Conservation (phyloP, 2,113 vertebrate genomes). For the Pungitius pungitius region DNA sequence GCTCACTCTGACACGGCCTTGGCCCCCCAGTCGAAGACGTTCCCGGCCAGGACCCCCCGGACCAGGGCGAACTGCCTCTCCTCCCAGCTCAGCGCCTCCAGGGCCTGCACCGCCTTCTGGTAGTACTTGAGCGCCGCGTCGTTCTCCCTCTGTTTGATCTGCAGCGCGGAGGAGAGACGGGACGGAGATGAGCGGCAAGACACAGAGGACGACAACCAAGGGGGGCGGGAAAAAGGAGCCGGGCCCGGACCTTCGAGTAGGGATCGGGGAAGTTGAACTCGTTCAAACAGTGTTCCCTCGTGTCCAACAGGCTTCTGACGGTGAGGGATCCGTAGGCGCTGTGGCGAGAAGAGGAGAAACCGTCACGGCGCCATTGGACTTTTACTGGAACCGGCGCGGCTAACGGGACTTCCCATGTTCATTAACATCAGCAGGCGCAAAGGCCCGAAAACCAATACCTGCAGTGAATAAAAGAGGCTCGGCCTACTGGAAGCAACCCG, state of each 20-base stretch:
- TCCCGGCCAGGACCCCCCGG: conserved; percentile 93
- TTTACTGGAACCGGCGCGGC: no score
- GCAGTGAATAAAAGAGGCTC: conserved; percentile 29
- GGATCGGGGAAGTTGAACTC: conserved; percentile 99
- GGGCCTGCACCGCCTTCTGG: conserved; percentile 84
- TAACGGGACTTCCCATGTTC: neutral
- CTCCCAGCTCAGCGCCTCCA: conserved; percentile 93
- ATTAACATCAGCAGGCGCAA: conserved; percentile 18
- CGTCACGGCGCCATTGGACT: no score
- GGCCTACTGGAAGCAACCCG: conserved; percentile 26
- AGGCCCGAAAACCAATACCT: conserved; percentile 55
- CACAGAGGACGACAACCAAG: no score
- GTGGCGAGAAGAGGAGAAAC: conserved; percentile 64
- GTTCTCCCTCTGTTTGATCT: conserved; percentile 97
- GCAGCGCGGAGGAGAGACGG: conserved; percentile 25
- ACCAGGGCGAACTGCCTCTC: conserved; percentile 94
- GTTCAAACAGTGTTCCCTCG: conserved; percentile 96
- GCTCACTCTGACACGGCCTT: conserved; percentile 95
- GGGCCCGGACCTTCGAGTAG: conserved; percentile 96
- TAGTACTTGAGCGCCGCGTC: conserved; percentile 91
- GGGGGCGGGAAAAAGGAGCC: no score
- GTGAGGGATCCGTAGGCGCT: conserved; percentile 98
- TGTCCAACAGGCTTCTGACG: conserved; percentile 96
- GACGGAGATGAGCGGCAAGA: no score
- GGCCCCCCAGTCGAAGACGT: conserved; percentile 99